Percentiles rank a stretch among this genome's conserved stretches.
phyloP scores from a whole-genome alignment of 1,140 invertebrate species.

The Heliconius nattereri region DNA sequence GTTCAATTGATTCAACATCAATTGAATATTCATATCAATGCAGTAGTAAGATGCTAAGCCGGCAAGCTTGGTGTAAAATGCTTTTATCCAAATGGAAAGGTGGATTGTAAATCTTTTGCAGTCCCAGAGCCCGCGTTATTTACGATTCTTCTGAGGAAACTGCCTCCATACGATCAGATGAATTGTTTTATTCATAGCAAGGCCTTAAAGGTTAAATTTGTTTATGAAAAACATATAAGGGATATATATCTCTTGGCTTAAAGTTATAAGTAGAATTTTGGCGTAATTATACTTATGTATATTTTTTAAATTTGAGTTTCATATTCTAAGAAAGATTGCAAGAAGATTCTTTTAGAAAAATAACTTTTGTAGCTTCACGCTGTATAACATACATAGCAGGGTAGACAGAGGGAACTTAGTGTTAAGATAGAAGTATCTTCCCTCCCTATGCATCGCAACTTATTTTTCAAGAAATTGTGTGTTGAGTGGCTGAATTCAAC shows the following conservation, averaged over 20 bases:
- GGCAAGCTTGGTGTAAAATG: constrained; percentile 25
- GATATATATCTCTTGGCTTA: no score
- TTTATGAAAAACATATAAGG: no score
- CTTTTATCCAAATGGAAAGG: constrained; percentile 36
- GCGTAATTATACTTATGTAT: no score
- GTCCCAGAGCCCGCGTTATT: constrained; percentile 27
- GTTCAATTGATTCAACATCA: not conserved
- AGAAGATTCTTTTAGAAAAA: no score
- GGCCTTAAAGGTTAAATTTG: not conserved
- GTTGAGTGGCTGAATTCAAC: not conserved
- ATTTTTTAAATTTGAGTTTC: not conserved
- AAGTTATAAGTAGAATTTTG: no score
- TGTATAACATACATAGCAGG: not conserved
- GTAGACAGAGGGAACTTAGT: not conserved
- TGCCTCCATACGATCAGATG: constrained; percentile 19
- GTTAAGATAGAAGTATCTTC: not conserved
- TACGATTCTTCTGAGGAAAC: constrained; percentile 26
- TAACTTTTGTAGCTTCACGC: no score
- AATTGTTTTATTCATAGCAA: constrained; percentile 27
- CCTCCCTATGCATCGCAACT: not conserved
- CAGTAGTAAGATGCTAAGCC: not conserved
- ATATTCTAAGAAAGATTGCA: not conserved
- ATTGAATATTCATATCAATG: constrained; percentile 11
- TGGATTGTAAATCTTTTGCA: constrained; percentile 33
- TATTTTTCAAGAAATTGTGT: not conserved